Conservation (phyloP, 2,113 vertebrate species). For the Narcine bancroftii region DNA sequence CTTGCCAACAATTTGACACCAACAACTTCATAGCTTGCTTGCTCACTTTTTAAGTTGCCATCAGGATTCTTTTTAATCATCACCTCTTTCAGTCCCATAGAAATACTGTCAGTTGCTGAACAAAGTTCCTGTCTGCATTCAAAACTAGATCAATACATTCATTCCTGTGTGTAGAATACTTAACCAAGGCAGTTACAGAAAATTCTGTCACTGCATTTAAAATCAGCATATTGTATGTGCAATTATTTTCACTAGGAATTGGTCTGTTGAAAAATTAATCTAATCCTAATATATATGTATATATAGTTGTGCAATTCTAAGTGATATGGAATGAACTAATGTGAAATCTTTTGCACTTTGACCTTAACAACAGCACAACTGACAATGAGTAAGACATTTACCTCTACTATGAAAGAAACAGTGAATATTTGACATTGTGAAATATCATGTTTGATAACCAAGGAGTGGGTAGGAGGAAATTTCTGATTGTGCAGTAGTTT, state of each 20-base stretch:
- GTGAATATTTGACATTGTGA: no score
- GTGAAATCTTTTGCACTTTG: not conserved
- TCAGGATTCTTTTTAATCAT: slow-evolving; percentile 47
- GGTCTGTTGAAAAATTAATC: not conserved
- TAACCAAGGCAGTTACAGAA: not conserved
- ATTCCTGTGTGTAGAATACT: slow-evolving; percentile 38
- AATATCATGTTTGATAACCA: no score
- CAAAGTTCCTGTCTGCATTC: slow-evolving; percentile 39
- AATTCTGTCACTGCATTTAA: not conserved
- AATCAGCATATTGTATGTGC: not conserved
- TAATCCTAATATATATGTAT: not conserved
- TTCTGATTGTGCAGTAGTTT: no score
- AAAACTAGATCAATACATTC: slow-evolving; percentile 45
- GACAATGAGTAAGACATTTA: no score
- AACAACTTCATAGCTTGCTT: slow-evolving; percentile 41
- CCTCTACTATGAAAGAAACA: no score
- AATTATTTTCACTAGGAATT: not conserved
- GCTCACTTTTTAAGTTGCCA: slow-evolving; percentile 42
- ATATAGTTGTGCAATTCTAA: not conserved
- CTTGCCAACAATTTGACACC: slow-evolving; percentile 45
- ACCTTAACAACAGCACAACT: not conserved
- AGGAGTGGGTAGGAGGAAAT: no score
- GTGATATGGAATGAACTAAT: not conserved
- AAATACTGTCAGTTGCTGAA: slow-evolving; percentile 45
- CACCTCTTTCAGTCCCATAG: slow-evolving; percentile 44